Conservation (phyloP, 2,113 vertebrate genomes). For the Eretmochelys imbricata region DNA sequence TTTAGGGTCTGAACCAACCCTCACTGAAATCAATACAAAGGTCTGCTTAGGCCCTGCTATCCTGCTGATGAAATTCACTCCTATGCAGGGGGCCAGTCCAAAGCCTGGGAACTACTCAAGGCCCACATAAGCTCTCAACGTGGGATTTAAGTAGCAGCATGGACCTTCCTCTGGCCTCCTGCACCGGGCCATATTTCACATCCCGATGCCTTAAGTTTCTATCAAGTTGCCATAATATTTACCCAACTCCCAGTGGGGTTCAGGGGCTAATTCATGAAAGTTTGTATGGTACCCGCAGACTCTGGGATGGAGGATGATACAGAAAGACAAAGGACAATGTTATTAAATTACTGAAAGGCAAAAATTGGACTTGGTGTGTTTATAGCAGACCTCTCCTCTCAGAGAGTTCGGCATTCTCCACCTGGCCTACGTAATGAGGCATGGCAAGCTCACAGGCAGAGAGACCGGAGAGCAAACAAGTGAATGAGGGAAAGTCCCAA, state of each 20-base stretch:
- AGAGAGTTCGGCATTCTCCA: not conserved
- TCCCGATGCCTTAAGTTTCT: not conserved
- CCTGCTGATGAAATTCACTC: not conserved
- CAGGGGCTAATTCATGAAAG: not conserved
- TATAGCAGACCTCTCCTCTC: not conserved
- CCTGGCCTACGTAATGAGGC: rapidly evolving
- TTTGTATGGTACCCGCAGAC: not conserved
- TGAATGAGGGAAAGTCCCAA: rapidly evolving
- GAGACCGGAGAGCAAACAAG: not conserved
- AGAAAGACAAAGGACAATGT: not conserved
- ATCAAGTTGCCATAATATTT: not conserved
- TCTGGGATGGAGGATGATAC: not conserved
- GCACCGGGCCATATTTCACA: not conserved
- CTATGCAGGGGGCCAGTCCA: not conserved
- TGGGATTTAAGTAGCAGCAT: not conserved
- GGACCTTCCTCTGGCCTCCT: not conserved
- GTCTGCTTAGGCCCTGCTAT: not conserved
- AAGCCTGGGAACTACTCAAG: not conserved
- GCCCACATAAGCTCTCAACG: not conserved
- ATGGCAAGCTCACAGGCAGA: not conserved
- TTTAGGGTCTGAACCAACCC: not conserved
- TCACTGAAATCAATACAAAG: not conserved
- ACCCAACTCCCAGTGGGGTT: rapidly evolving
- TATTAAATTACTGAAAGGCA: not conserved
- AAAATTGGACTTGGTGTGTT: not conserved